Conservation (phyloP, 2,797 vertebrate species). For the Meriones psammophilus region DNA sequence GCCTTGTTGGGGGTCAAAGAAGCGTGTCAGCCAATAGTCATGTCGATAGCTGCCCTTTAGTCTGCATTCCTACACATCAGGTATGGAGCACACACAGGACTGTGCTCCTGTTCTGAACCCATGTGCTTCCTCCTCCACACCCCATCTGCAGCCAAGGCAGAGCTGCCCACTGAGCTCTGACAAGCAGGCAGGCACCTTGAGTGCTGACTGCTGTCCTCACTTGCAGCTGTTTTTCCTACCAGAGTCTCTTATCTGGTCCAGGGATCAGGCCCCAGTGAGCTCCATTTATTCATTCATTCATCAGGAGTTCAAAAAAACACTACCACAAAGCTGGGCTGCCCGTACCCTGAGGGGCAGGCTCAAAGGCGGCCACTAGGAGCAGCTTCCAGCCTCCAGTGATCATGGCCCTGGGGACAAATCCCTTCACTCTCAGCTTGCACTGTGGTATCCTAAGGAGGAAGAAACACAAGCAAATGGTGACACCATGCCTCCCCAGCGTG, state of each 20-base stretch:
- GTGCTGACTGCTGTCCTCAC: neutral
- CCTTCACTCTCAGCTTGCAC: neutral
- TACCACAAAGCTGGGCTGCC: neutral
- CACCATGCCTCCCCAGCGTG: too few species aligned
- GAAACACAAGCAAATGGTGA: neutral
- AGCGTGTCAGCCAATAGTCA: neutral
- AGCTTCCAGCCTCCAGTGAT: neutral
- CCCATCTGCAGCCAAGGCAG: neutral
- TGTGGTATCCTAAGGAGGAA: neutral
- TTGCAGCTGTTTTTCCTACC: constrained; percentile 15
- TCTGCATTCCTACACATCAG: neutral
- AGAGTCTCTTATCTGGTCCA: neutral
- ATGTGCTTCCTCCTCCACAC: neutral
- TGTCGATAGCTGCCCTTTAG: neutral
- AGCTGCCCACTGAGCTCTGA: too few species aligned
- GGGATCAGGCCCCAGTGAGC: neutral
- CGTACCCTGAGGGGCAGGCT: neutral
- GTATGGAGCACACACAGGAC: accelerated
- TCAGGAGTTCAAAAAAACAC: constrained; percentile 41
- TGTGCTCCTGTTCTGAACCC: neutral
- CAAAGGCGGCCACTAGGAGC: neutral
- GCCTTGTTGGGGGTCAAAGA: neutral
- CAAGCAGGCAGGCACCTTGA: neutral
- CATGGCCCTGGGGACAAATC: neutral
- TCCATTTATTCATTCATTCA: neutral